A percentile compares a stretch with the other conserved stretches of the same genome.
Evolutionary conservation across 1,140 invertebrate species (phyloP).

Genomic region (Trichoplusia ni): DNA sequence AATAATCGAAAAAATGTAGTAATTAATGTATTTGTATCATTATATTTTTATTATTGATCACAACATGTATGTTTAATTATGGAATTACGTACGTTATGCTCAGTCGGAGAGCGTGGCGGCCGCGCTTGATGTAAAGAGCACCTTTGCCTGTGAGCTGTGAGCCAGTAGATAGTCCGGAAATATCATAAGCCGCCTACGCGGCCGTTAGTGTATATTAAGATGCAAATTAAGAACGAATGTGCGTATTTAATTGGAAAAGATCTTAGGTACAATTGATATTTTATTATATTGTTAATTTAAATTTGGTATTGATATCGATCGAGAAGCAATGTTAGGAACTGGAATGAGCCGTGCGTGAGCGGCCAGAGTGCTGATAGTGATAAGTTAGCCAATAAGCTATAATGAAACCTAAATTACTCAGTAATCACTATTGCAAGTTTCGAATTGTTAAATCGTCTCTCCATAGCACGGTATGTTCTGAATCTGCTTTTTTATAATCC

Average conservation of each 20-base stretch:
- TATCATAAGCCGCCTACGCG: slow-evolving; percentile 44
- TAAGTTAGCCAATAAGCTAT: slow-evolving; percentile 78
- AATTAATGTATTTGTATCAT: slow-evolving; percentile 81
- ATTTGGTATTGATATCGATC: slow-evolving; percentile 78
- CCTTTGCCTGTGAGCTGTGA: slow-evolving; percentile 37
- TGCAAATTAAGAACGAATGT: slow-evolving; percentile 71
- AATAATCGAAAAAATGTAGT: slow-evolving; percentile 78
- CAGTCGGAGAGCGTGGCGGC: slow-evolving; percentile 37
- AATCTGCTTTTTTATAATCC: slow-evolving; percentile 80
- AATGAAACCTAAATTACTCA: slow-evolving; percentile 79
- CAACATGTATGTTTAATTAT: slow-evolving; percentile 78
- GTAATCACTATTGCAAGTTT: slow-evolving; percentile 78
- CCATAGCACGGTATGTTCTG: slow-evolving; percentile 79
- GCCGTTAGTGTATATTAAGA: slow-evolving; percentile 67
- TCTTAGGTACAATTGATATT: slow-evolving; percentile 82
- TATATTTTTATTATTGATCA: slow-evolving; percentile 81
- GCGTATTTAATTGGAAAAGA: slow-evolving; percentile 77
- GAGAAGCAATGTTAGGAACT: slow-evolving; percentile 76
- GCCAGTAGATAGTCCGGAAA: slow-evolving; percentile 42
- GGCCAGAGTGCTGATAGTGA: slow-evolving; percentile 72
- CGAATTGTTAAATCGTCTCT: slow-evolving; percentile 76
- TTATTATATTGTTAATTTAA: slow-evolving; percentile 81
- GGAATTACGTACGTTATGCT: slow-evolving; percentile 65
- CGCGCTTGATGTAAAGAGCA: slow-evolving; percentile 30
- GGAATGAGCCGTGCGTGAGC: slow-evolving; percentile 55